Evolutionary conservation across 1,140 invertebrate genomes (phyloP), one percentile per base, ranked within the genome.

Genomic region (Temnothorax curvispinosus): DNA sequence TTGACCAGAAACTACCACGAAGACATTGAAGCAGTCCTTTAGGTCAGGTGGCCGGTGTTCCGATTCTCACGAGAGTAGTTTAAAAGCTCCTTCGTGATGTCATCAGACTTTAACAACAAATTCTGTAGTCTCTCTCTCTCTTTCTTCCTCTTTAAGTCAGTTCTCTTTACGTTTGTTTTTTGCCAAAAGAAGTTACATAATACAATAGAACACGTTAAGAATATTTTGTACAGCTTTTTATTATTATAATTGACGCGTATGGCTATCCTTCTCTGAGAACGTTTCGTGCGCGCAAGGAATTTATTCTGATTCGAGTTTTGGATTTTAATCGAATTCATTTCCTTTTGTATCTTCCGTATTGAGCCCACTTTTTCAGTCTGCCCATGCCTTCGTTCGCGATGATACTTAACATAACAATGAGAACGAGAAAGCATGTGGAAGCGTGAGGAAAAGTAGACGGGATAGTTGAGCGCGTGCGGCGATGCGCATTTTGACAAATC

Each of bases 401-500:
- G 87, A 67, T 89, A 91, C 81, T 94, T 93, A 92, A 89, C 93
- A 93, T 93, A 91, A 94, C 93, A 94, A 94, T 92, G 90, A 93
- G 86, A 88, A 87, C 67, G 86, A 80, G 75, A 88, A 84, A 88
- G 87, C 54, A 65, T 62, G 74, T 82, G 86, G 74, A 87, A 85
- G 76, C 75, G 78, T 85, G 71, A 80, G 69, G 56, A 86, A 60
- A 85, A 84, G 69, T 67, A 56, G 52, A 74, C 32, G 64, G 41
- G 65, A 64, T 85, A 27, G 86, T 27, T 76, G 82, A 44, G 76
- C 88, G 90, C 87, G 86, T 84, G 89, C 87, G 89, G 86, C 88
- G 89, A 91, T 92, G 89, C 89, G 87, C 89, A 87, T 92, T 93
- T 94, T 93, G 91, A 94, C 93, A 94, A 94, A 94, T 94, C 92